These are phyloP conservation scores for Pseudochromis fuscus DNA, from an alignment of 2,797 vertebrate species.

Conservation along the genomic window DNA sequence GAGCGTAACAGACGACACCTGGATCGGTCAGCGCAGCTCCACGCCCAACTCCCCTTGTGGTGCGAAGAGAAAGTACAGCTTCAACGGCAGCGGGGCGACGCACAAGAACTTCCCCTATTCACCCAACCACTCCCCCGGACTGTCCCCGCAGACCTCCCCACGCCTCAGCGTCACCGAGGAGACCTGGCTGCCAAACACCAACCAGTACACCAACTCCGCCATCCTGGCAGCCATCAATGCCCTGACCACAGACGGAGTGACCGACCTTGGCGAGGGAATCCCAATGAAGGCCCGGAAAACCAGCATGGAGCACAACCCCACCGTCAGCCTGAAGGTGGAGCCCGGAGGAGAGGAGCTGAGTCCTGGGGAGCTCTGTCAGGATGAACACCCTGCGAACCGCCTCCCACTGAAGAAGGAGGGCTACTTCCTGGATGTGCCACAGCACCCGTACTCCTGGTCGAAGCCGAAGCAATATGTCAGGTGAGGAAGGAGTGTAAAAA, in stretches of 20 bases:
- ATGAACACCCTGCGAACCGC: slow-evolving; percentile 87
- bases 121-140: slow-evolving; percentile 90
- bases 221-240: slow-evolving; percentile 98
- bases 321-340: slow-evolving; percentile 92
- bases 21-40: slow-evolving; percentile 87
- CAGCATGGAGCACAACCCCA: slow-evolving; percentile 85
- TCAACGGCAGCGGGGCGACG: slow-evolving; percentile 82
- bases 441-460: slow-evolving; percentile 92
- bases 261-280: slow-evolving; percentile 92
- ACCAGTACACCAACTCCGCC: slow-evolving; percentile 97
- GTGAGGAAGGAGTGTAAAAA: slow-evolving; percentile 75
- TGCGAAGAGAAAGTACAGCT: slow-evolving; percentile 94
- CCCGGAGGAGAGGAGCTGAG: slow-evolving; percentile 88
- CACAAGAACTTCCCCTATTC: slow-evolving; percentile 89
- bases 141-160: slow-evolving; percentile 91
- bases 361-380: slow-evolving; percentile 84
- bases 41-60: slow-evolving; percentile 92
- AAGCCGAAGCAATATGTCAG: slow-evolving; percentile 95
- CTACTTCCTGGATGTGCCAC: slow-evolving; percentile 94
- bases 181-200: slow-evolving; percentile 92
- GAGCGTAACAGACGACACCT: slow-evolving; percentile 91
- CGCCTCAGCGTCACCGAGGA: slow-evolving; percentile 94
- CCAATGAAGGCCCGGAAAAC: slow-evolving; percentile 94
- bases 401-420: slow-evolving; percentile 90
- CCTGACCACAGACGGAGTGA: slow-evolving; percentile 92